phyloP scores from a whole-genome alignment of 2,113 vertebrate genomes.

The Dasyornis broadbenti region DNA sequence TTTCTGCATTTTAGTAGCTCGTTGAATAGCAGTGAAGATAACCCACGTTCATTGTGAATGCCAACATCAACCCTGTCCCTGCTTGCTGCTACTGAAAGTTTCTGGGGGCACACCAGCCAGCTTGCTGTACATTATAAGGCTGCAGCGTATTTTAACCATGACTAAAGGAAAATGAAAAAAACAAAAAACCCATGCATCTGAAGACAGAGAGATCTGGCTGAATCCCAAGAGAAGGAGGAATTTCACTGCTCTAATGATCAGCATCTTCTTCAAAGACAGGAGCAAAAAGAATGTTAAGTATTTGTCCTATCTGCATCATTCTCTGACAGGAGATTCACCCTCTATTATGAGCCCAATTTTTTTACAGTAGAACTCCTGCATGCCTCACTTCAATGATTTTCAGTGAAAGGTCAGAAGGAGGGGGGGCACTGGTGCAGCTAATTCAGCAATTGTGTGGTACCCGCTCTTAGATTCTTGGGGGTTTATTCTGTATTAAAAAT shows the following conservation, averaged over 20 bases:
- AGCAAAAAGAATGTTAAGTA: slow-evolving; percentile 22
- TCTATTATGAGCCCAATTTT: background rate
- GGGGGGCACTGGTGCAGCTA: background rate
- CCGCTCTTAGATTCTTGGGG: background rate
- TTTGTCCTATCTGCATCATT: background rate
- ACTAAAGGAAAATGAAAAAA: background rate
- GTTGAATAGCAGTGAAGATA: background rate
- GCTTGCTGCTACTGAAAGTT: background rate
- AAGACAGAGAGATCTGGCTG: background rate
- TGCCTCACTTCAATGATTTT: slow-evolving; percentile 14
- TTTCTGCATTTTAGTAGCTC: background rate
- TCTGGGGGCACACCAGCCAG: background rate
- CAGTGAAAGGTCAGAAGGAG: background rate
- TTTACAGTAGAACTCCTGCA: background rate
- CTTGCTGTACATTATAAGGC: background rate
- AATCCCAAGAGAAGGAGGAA: background rate
- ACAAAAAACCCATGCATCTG: background rate
- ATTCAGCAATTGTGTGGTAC: background rate
- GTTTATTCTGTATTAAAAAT: slow-evolving; percentile 34
- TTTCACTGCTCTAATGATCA: background rate
- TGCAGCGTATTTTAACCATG: background rate
- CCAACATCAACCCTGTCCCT: background rate
- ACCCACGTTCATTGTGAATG: background rate
- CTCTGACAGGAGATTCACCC: background rate
- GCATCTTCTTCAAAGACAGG: background rate